Conservation (phyloP, 2,888 invertebrate genomes). For the Adelphocoris suturalis region DNA sequence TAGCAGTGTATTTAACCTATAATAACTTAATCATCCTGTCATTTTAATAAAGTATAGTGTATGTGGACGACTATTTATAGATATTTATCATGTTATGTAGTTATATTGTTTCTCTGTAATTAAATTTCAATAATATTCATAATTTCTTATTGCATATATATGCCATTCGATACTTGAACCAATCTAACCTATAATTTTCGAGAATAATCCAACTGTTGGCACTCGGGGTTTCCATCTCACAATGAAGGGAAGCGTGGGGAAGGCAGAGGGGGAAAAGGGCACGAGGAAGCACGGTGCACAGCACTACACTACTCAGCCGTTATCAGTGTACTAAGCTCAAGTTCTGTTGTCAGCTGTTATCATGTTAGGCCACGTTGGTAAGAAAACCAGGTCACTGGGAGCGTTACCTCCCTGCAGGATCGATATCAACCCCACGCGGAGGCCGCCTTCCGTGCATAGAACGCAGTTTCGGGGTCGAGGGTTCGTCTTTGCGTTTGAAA, state of each 20-base stretch:
- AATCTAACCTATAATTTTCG: too few relatives aligned
- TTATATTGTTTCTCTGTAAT: too few relatives aligned
- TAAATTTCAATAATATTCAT: too few relatives aligned
- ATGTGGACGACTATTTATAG: too few relatives aligned
- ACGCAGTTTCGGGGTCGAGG: constrained; percentile 37
- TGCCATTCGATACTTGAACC: too few relatives aligned
- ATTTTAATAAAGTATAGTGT: too few relatives aligned
- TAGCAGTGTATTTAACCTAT: too few relatives aligned
- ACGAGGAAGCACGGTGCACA: constrained; percentile 67
- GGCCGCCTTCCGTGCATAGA: background rate
- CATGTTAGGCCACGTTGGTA: constrained; percentile 56
- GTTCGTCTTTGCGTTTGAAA: background rate
- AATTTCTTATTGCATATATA: too few relatives aligned
- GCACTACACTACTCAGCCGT: constrained; percentile 64
- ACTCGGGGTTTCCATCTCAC: constrained; percentile 40
- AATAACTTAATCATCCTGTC: too few relatives aligned
- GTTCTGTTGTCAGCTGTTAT: constrained; percentile 50
- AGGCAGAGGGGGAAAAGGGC: constrained; percentile 45
- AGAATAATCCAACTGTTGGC: background rate
- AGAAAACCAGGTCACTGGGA: constrained; percentile 60
- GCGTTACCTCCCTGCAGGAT: constrained; percentile 52
- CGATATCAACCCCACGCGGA: constrained; percentile 26
- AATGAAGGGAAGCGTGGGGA: constrained; percentile 30
- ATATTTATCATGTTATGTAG: too few relatives aligned
- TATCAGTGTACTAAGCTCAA: constrained; percentile 66